Evolutionary conservation across 2,113 vertebrate genomes (phyloP).

Genomic region (Erpornis zantholeuca): DNA sequence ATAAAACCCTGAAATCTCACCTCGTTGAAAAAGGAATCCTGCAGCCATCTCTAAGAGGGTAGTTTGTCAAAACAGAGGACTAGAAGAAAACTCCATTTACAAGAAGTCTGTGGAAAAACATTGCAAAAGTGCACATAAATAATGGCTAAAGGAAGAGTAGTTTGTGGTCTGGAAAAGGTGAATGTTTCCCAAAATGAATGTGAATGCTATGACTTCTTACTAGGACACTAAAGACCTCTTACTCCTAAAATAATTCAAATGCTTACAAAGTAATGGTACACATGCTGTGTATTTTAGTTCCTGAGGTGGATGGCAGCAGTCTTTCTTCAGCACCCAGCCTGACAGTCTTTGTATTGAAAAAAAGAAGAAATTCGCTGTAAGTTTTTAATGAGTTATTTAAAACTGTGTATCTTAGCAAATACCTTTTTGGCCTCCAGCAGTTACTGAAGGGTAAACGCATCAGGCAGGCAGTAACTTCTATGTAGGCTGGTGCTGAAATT

Average conservation of each 20-base stretch:
- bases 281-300: conserved; percentile 7
- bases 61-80: neutral
- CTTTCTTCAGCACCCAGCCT: neutral
- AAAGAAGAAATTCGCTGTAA: neutral
- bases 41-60: conserved; percentile 70
- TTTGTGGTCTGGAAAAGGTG: neutral
- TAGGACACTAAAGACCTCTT: conserved; percentile 1
- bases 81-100: neutral
- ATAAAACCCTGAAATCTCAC: conserved; percentile 85
- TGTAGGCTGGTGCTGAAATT: neutral
- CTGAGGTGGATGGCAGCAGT: neutral
- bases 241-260: neutral
- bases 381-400: conserved; percentile 3
- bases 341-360: neutral
- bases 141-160: neutral
- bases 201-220: conserved; percentile 63
- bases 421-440: neutral
- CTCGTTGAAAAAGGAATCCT: conserved; percentile 86
- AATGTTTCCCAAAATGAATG: conserved; percentile 58
- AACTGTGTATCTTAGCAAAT: neutral
- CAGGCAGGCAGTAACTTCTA: neutral
- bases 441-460: neutral
- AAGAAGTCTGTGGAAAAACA: neutral
- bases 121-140: neutral
- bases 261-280: neutral